A percentile compares a stretch with the other conserved stretches of the same genome.
phyloP scores from a whole-genome alignment of 2,888 invertebrate genomes.

The Spisula solida region DNA sequence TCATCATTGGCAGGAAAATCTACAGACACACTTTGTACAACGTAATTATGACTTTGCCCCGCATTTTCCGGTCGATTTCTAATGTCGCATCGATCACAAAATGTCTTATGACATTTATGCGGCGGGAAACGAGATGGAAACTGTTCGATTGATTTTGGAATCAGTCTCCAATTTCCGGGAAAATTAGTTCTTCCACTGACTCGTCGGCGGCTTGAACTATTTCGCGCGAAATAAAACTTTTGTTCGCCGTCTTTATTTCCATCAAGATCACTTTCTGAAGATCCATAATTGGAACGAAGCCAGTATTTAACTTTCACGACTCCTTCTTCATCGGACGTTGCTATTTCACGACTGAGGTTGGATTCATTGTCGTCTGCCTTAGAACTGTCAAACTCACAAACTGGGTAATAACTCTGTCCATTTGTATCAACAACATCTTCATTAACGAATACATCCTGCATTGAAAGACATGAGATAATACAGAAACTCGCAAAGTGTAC shows the following conservation, averaged over 20 bases:
- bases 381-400: not conserved
- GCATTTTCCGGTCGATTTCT: conserved; percentile 45
- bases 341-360: conserved; percentile 14
- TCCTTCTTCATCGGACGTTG: conserved; percentile 56
- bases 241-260: not conserved
- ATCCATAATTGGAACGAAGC: conserved; percentile 56
- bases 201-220: conserved; percentile 41
- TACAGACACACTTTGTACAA: conserved; percentile 26
- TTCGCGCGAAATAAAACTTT: conserved; percentile 48
- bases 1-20: conserved; percentile 3
- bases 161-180: conserved; percentile 67
- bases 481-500: too few relatives aligned
- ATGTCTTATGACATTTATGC: conserved; percentile 56
- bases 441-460: not conserved
- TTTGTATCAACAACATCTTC: not conserved
- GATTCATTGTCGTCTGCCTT: not conserved
- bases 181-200: conserved; percentile 48
- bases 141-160: conserved; percentile 55
- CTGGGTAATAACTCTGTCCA: not conserved
- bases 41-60: not conserved
- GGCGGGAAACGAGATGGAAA: conserved; percentile 64
- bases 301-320: conserved; percentile 64
- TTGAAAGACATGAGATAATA: not conserved
- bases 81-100: conserved; percentile 65
- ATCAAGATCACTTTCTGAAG: conserved; percentile 32